Conservation (phyloP, 2,113 vertebrate genomes). For the Dipodomys stephensi region DNA sequence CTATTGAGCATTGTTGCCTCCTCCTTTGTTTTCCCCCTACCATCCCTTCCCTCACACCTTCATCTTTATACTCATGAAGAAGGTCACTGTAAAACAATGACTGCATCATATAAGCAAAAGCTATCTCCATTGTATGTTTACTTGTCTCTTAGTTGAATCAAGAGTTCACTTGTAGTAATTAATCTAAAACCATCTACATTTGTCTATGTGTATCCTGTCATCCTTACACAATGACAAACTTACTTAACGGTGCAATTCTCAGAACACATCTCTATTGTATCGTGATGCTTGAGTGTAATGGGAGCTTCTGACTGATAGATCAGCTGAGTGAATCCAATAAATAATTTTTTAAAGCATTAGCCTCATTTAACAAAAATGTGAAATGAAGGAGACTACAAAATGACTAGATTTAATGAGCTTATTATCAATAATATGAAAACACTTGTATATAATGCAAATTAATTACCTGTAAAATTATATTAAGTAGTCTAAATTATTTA, state of each 20-base stretch:
- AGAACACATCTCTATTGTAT: background rate
- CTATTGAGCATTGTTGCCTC: no score
- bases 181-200: background rate
- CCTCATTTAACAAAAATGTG: constrained; percentile 58
- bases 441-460: constrained; percentile 66
- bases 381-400: constrained; percentile 52
- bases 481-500: constrained; percentile 63
- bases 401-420: constrained; percentile 66
- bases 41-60: no score
- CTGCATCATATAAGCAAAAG: no score
- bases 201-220: background rate
- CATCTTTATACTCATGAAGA: background rate
- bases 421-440: constrained; percentile 62
- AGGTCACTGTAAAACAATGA: background rate
- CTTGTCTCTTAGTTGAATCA: background rate
- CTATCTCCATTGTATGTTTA: background rate
- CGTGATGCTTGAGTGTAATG: background rate
- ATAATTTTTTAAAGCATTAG: constrained; percentile 19
- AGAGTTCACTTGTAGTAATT: background rate
- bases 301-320: background rate
- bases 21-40: no score
- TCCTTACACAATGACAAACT: background rate
- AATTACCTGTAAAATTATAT: constrained; percentile 75
- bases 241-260: background rate
- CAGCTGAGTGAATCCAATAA: constrained; percentile 46